These are phyloP conservation scores for Alligator sinensis DNA, from an alignment of 2,113 vertebrate genomes.

Conservation along the genomic window DNA sequence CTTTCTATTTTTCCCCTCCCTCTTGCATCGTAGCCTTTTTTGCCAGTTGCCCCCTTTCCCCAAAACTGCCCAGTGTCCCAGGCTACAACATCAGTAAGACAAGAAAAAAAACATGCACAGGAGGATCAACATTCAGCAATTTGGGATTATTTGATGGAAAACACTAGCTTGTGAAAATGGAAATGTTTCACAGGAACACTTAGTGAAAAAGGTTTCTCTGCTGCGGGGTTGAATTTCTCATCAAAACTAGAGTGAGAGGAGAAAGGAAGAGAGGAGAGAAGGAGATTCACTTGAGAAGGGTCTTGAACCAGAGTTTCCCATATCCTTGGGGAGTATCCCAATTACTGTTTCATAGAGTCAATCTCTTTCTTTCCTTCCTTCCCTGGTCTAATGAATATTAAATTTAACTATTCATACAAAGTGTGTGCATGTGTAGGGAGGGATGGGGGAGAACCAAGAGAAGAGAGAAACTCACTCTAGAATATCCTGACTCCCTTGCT, in stretches of 20 bases:
- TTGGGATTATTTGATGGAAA: background rate
- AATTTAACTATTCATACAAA: too few species aligned
- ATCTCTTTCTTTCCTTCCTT: background rate
- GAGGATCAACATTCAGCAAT: background rate
- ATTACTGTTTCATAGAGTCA: background rate
- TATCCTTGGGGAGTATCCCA: background rate
- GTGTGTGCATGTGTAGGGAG: too few species aligned
- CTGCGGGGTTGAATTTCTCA: background rate
- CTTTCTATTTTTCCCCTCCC: background rate
- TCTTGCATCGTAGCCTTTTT: rapidly evolving
- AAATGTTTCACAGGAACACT: background rate
- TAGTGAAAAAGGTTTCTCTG: rapidly evolving
- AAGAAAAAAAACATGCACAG: background rate
- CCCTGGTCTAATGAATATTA: too few species aligned
- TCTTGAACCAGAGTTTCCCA: background rate
- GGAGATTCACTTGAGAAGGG: background rate
- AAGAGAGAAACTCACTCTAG: too few species aligned
- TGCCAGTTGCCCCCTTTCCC: background rate
- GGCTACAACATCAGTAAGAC: rapidly evolving
- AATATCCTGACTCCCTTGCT: too few species aligned
- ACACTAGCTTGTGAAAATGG: background rate
- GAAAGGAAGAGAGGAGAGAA: too few species aligned
- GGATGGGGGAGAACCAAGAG: too few species aligned
- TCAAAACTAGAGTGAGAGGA: background rate
- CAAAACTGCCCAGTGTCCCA: background rate